Conservation (phyloP, 2,113 vertebrate species). For the Lamprologus ornatipinnis region DNA sequence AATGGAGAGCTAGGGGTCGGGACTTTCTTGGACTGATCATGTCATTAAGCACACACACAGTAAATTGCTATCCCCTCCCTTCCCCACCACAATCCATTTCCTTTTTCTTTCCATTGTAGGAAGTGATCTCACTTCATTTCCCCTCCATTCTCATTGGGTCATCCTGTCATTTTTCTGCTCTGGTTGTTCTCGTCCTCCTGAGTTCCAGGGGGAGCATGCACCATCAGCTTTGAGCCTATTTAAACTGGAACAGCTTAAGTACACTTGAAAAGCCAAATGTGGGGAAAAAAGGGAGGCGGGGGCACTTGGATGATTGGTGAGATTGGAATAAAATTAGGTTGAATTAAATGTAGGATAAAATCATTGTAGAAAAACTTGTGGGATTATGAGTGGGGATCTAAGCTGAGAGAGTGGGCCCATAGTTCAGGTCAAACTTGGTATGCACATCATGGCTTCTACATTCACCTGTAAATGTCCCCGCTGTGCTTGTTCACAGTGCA, state of each 20-base stretch:
- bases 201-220: background rate
- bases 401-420: background rate
- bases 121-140: constrained; percentile 59
- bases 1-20: background rate
- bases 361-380: background rate
- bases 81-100: constrained; percentile 30
- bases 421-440: background rate
- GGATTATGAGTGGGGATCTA: background rate
- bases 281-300: rapidly evolving
- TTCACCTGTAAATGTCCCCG: background rate
- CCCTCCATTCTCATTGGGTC: background rate
- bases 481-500: background rate
- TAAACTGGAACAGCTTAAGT: background rate
- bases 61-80: constrained; percentile 16
- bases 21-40: constrained; percentile 20
- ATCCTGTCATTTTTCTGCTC: constrained; percentile 39
- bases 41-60: constrained; percentile 27
- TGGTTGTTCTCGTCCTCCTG: background rate
- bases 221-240: background rate
- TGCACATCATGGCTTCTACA: background rate
- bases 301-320: background rate
- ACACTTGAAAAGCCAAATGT: background rate
- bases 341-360: background rate
- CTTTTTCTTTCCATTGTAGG: constrained; percentile 31
- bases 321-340: background rate